Percentiles rank a stretch among this genome's conserved stretches.
Evolutionary conservation across 1,140 invertebrate genomes (phyloP).

Genomic region (Maconellicoccus hirsutus): DNA sequence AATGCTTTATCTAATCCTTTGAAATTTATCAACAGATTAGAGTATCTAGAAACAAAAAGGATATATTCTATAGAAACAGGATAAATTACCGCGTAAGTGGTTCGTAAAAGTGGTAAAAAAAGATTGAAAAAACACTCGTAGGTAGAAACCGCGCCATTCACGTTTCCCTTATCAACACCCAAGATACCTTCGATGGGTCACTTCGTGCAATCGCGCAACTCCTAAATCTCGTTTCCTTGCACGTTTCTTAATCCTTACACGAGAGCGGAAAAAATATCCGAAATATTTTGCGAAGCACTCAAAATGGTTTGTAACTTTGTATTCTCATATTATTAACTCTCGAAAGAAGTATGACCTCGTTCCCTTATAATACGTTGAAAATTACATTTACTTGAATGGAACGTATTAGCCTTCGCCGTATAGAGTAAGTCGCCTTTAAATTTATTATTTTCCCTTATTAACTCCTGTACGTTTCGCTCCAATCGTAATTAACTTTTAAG

Average conservation of each 20-base stretch:
- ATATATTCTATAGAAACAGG: not conserved
- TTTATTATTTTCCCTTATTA: constrained; percentile 10
- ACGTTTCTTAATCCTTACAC: too few species aligned
- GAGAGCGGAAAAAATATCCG: too few species aligned
- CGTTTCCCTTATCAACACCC: too few species aligned
- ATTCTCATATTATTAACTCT: constrained; percentile 9
- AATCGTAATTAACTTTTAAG: constrained; percentile 1
- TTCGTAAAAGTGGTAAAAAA: not conserved
- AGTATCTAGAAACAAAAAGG: constrained; percentile 9
- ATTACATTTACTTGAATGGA: constrained; percentile 9
- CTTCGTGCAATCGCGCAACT: too few species aligned
- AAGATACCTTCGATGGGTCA: too few species aligned
- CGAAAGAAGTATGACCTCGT: not conserved
- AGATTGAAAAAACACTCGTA: too few species aligned
- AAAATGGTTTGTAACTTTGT: constrained; percentile 9
- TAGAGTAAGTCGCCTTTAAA: not conserved
- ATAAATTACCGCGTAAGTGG: not conserved
- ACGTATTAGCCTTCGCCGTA: not conserved
- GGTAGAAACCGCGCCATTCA: too few species aligned
- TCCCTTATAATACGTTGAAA: constrained; percentile 9
- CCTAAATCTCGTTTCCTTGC: too few species aligned
- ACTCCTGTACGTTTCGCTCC: not conserved
- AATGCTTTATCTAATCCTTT: constrained; percentile 4
- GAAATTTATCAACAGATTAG: constrained; percentile 9
- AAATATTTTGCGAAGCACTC: not conserved